Evolutionary conservation across 2,797 vertebrate species (phyloP).

Genomic region (Chaenodraco wilsoni): DNA sequence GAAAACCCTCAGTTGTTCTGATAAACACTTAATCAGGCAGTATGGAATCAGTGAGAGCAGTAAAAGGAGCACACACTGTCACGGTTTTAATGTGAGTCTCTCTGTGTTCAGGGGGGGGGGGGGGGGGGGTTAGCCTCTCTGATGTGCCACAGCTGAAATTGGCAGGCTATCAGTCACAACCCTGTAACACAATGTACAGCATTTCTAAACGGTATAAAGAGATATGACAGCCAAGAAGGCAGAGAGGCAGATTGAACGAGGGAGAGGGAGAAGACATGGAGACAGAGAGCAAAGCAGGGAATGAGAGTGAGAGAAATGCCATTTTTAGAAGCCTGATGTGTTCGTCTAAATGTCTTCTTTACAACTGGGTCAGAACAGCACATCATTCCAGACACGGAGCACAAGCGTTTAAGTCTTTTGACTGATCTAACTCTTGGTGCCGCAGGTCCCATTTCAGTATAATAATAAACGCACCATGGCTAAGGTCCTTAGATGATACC

Average conservation of each 20-base stretch:
- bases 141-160: conserved; percentile 83
- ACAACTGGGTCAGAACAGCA: conserved; percentile 73
- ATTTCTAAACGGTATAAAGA: conserved; percentile 81
- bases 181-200: conserved; percentile 82
- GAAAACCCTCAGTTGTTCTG: conserved; percentile 51
- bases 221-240: conserved; percentile 78
- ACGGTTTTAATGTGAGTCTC: conserved; percentile 75
- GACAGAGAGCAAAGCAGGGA: conserved; percentile 62
- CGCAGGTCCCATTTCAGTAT: conserved; percentile 40
- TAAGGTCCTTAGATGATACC: conserved; percentile 13
- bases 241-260: conserved; percentile 68
- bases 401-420: conserved; percentile 32
- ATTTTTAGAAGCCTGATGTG: conserved; percentile 73
- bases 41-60: conserved; percentile 68
- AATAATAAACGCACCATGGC: conserved; percentile 20
- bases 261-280: conserved; percentile 53
- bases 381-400: conserved; percentile 52
- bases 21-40: conserved; percentile 72
- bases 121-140: conserved; percentile 55
- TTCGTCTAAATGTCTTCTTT: conserved; percentile 68
- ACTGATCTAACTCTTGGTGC: conserved; percentile 27
- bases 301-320: conserved; percentile 61
- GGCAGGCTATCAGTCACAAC: conserved; percentile 83
- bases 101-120: conserved; percentile 47
- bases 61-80: conserved; percentile 77